These are phyloP conservation scores for Macropus fuliginosus DNA, from an alignment of 2,797 vertebrate genomes.

Conservation along the genomic window DNA sequence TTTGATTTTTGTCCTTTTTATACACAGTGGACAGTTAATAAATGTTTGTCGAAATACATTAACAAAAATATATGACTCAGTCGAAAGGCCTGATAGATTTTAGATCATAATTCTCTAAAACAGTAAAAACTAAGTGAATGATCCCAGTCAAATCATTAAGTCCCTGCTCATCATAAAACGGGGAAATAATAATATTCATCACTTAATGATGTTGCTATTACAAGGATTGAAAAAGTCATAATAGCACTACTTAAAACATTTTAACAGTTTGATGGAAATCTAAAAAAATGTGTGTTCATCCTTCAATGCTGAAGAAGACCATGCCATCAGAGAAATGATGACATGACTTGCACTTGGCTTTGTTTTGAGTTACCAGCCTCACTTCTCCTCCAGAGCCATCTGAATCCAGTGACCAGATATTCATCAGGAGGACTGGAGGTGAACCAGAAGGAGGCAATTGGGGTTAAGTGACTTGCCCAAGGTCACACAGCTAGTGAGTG, in stretches of 20 bases:
- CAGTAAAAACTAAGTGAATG: constrained; percentile 31
- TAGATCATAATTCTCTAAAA: constrained; percentile 21
- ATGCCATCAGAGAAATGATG: too few relatives aligned
- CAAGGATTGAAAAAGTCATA: not conserved
- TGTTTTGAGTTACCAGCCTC: too few relatives aligned
- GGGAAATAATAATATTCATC: not conserved
- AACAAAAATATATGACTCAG: not conserved
- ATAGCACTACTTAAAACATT: not conserved
- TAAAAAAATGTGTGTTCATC: not conserved
- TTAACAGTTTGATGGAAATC: not conserved
- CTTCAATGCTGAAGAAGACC: too few relatives aligned
- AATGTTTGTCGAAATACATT: not conserved
- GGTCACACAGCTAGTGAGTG: too few relatives aligned
- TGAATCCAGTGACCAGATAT: too few relatives aligned
- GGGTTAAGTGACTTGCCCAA: too few relatives aligned
- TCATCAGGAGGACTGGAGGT: too few relatives aligned
- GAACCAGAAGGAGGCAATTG: too few relatives aligned
- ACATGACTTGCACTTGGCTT: too few relatives aligned
- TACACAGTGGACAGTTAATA: too few relatives aligned
- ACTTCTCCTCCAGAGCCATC: too few relatives aligned
- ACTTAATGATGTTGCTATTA: not conserved
- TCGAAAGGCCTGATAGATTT: constrained; percentile 13
- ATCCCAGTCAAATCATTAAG: not conserved
- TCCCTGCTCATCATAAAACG: not conserved
- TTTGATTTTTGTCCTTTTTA: not conserved